A percentile compares a stretch with the other conserved stretches of the same genome.
Conservation (phyloP, 2,888 invertebrate species). For the Dusona sp. region DNA sequence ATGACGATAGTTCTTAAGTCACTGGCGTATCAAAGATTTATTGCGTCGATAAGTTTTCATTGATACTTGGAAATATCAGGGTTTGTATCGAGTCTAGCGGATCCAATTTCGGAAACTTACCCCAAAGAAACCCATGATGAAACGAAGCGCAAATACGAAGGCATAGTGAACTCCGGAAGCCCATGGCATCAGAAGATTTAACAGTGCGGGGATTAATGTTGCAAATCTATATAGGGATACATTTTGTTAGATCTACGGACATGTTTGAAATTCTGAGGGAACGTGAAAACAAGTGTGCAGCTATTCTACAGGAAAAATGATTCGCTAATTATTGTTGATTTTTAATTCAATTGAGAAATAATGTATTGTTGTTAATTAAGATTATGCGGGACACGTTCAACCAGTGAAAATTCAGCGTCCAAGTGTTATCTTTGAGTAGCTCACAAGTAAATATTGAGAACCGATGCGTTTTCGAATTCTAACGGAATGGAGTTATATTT, state of each 20-base stretch:
- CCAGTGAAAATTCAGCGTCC: neutral
- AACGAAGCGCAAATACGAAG: slow-evolving; percentile 79
- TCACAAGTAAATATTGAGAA: neutral
- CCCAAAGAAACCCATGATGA: slow-evolving; percentile 83
- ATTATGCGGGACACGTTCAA: neutral
- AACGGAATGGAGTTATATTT: neutral
- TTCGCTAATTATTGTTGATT: neutral
- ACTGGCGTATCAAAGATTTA: neutral
- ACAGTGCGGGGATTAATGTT: slow-evolving; percentile 81
- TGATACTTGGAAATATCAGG: neutral
- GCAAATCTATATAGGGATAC: slow-evolving; percentile 77
- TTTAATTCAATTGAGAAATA: no score
- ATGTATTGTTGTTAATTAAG: neutral
- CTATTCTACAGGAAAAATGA: neutral
- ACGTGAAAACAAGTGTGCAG: neutral
- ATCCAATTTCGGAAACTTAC: slow-evolving; percentile 75
- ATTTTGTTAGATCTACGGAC: slow-evolving; percentile 32
- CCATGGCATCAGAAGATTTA: slow-evolving; percentile 82
- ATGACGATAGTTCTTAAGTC: neutral
- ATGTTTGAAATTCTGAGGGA: neutral
- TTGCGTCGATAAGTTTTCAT: neutral
- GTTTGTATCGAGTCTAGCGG: neutral
- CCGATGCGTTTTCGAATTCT: neutral
- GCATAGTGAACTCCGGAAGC: slow-evolving; percentile 78
- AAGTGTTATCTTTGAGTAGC: neutral